Conservation (phyloP, 2,113 vertebrate species). For the Chionodraco myersi region DNA sequence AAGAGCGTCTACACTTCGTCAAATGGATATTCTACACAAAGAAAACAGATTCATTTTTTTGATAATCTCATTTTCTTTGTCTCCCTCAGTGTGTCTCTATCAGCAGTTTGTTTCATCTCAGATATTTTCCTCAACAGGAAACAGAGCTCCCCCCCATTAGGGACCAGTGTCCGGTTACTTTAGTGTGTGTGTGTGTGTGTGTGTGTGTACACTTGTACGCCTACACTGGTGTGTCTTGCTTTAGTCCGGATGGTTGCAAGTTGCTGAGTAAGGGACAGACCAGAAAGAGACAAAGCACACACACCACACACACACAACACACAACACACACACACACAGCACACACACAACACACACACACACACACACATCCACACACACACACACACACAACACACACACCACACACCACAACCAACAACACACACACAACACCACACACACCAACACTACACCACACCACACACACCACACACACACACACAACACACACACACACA, state of each 20-base stretch:
- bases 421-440: slow-evolving; percentile 4
- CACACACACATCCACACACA: no score
- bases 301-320: not conserved
- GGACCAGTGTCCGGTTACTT: slow-evolving; percentile 73
- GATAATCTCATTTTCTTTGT: slow-evolving; percentile 53
- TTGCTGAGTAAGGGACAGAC: slow-evolving; percentile 69
- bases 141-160: slow-evolving; percentile 66
- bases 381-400: no score
- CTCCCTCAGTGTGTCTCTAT: slow-evolving; percentile 53
- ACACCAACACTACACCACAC: not conserved
- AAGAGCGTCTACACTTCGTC: not conserved
- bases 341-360: no score
- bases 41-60: slow-evolving; percentile 7
- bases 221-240: slow-evolving; percentile 38
- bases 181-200: slow-evolving; percentile 17
- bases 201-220: not conserved
- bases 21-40: no score
- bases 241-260: slow-evolving; percentile 38
- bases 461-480: not conserved
- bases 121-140: slow-evolving; percentile 75
- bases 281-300: slow-evolving; percentile 29
- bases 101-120: slow-evolving; percentile 77
- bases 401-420: slow-evolving; percentile 2
- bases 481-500: slow-evolving; percentile 14
- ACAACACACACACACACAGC: not conserved